Base-by-base conservation (phyloP, 1,140 invertebrate species). In the Maniola jurtina region DNA sequence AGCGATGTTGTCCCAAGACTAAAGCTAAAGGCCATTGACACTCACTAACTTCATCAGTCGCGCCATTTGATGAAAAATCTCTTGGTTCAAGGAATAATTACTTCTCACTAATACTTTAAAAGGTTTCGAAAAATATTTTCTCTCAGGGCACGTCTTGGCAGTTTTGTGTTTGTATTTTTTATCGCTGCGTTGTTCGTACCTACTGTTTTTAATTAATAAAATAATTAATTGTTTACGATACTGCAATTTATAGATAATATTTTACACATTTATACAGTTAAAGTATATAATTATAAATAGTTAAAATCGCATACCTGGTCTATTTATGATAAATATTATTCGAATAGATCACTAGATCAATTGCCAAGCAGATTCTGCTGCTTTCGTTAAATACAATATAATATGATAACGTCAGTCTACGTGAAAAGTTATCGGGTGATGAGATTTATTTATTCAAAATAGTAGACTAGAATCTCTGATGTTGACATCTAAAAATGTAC, bases 41-140 rank as follows among this genome's bases (percentile, higher is more conserved):
- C 62, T 54, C 57, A 65, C 57, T 61, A 68, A 72, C 70, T 72
- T 63, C 62, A 58, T 60, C 66, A 60, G 36, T 57, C 8, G 59
- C 52, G 55, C 55, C 55, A 38, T 57, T 57, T 33, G 55, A 57
- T 57, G 55, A 57, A 57, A 56, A 67, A 67, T 61, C 54, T 67
- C 60, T 57, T 36, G 50, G 60, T 55, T 55, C 52, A 55, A 64
- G 58, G 67, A 65, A 64, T 68, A 68, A 72, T 72, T 68, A 59
- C 25, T 72, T 56, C 34, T 58, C 52, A 55, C 59, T 72, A 60
- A 72, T 63, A 57, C 56, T 60, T 68, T 71, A 66, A 64, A 72
- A 72, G 66, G 42, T 72, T 66, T 61, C 58, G 15, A 34, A 68
- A 67, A 68, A 50, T 50, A 50, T 50, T 50, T 8, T 50, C 48